A percentile compares a stretch with the other conserved stretches of the same genome.
Evolutionary conservation across 2,113 vertebrate genomes (phyloP).

Genomic region (Pseudorasbora parva): DNA sequence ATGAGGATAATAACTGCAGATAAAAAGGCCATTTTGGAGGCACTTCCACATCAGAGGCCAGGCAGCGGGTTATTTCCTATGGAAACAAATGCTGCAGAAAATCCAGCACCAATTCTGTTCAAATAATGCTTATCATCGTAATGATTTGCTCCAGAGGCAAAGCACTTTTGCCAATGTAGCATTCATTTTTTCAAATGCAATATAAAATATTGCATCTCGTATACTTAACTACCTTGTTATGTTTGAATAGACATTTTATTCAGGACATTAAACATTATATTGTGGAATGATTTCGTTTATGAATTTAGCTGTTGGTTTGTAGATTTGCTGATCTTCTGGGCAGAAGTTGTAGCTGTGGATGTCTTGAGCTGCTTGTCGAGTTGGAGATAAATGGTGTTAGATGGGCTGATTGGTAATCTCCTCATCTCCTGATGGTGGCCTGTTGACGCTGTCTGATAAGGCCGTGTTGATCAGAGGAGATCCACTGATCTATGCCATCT

Average conservation of each 20-base stretch:
- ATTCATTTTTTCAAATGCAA: not conserved
- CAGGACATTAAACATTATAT: constrained; percentile 7
- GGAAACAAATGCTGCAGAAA: constrained; percentile 39
- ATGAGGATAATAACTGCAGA: constrained; percentile 59
- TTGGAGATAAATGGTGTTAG: constrained; percentile 65
- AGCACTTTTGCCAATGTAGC: not conserved
- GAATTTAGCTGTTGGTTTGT: not conserved
- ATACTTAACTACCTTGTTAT: constrained; percentile 9
- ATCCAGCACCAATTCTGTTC: constrained; percentile 11
- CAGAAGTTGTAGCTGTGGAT: not conserved
- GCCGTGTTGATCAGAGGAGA: constrained; percentile 55
- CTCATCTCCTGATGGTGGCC: constrained; percentile 61
- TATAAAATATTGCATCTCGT: constrained; percentile 8
- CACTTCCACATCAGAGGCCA: constrained; percentile 12
- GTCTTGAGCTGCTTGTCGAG: constrained; percentile 43
- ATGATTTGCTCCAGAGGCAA: constrained; percentile 22
- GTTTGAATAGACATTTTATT: constrained; percentile 12
- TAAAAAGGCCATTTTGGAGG: constrained; percentile 47
- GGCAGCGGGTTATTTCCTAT: constrained; percentile 7
- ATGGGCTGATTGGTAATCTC: constrained; percentile 62
- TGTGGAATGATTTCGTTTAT: not conserved
- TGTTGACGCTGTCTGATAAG: constrained; percentile 63
- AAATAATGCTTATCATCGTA: constrained; percentile 21
- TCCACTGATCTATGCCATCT: constrained; percentile 59
- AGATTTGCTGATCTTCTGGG: not conserved